These are phyloP conservation scores for Mystacides longicornis DNA, from an alignment of 2,888 invertebrate genomes.

Conservation along the genomic window DNA sequence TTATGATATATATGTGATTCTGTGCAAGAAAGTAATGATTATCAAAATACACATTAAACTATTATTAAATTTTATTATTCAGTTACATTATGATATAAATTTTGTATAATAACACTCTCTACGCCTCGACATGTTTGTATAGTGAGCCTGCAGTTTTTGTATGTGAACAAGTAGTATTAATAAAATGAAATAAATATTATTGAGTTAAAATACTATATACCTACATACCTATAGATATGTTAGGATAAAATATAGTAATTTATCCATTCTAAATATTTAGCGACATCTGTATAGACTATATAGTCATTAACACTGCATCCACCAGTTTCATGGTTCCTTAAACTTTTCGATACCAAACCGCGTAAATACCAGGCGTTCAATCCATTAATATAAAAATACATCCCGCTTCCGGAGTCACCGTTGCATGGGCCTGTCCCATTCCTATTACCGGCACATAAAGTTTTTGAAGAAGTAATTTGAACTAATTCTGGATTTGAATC, in stretches of 20 bases:
- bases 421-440: conserved; percentile 38
- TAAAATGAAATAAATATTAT: too few species aligned
- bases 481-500: conserved; percentile 37
- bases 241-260: conserved; percentile 14
- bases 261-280: conserved; percentile 39
- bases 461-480: conserved; percentile 36
- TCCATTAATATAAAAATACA: conserved; percentile 33
- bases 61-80: too few species aligned
- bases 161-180: neutral
- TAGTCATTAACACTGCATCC: conserved; percentile 42
- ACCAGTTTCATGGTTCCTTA: conserved; percentile 27
- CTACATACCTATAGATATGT: neutral
- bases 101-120: too few species aligned
- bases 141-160: neutral
- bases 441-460: conserved; percentile 40
- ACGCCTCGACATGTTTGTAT: neutral
- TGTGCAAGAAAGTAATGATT: too few species aligned
- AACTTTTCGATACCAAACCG: conserved; percentile 43
- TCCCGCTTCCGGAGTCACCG: conserved; percentile 43
- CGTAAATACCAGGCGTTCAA: conserved; percentile 37
- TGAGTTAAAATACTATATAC: neutral
- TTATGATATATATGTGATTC: too few species aligned
- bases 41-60: too few species aligned
- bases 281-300: conserved; percentile 45
- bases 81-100: too few species aligned